phyloP scores from a whole-genome alignment of 1,140 invertebrate genomes.

The Aphelenchoides avenae region DNA sequence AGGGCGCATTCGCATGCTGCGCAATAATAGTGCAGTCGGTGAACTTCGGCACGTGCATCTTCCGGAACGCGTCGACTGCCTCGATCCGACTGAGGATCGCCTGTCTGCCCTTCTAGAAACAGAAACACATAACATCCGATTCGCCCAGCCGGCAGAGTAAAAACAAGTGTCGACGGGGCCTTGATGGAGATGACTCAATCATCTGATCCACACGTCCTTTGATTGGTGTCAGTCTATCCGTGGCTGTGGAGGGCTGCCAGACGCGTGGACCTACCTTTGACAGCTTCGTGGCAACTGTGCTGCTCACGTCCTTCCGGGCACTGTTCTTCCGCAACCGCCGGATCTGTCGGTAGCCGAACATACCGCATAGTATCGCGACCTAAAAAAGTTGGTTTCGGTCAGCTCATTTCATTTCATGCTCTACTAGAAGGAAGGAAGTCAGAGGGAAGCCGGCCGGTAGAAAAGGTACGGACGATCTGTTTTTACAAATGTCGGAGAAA shows the following conservation, averaged over 20 bases:
- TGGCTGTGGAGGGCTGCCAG: slow-evolving; percentile 12
- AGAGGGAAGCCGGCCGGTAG: too few relatives aligned
- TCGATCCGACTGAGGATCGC: slow-evolving; percentile 32
- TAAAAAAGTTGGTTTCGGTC: slow-evolving; percentile 12
- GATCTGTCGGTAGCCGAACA: slow-evolving; percentile 49
- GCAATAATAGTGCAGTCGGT: slow-evolving; percentile 49
- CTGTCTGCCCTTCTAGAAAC: slow-evolving; percentile 32
- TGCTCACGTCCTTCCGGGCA: slow-evolving; percentile 36
- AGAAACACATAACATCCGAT: not conserved
- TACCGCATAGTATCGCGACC: slow-evolving; percentile 32
- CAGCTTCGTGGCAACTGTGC: slow-evolving; percentile 34
- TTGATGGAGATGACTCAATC: too few relatives aligned
- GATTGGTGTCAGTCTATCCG: too few relatives aligned
- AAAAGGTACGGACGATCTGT: too few relatives aligned
- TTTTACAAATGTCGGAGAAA: not conserved
- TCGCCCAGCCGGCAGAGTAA: too few relatives aligned
- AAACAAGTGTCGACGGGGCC: too few relatives aligned
- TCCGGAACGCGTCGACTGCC: slow-evolving; percentile 36
- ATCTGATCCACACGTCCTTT: too few relatives aligned
- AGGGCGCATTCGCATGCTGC: slow-evolving; percentile 41
- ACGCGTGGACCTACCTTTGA: slow-evolving; percentile 27
- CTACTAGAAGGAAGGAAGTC: too few relatives aligned
- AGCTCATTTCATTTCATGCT: too few relatives aligned
- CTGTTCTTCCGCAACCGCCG: slow-evolving; percentile 42
- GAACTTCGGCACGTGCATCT: slow-evolving; percentile 39